A percentile compares a stretch with the other conserved stretches of the same genome.
Conservation (phyloP, 2,888 invertebrate genomes). For the Argynnis bischoffii region DNA sequence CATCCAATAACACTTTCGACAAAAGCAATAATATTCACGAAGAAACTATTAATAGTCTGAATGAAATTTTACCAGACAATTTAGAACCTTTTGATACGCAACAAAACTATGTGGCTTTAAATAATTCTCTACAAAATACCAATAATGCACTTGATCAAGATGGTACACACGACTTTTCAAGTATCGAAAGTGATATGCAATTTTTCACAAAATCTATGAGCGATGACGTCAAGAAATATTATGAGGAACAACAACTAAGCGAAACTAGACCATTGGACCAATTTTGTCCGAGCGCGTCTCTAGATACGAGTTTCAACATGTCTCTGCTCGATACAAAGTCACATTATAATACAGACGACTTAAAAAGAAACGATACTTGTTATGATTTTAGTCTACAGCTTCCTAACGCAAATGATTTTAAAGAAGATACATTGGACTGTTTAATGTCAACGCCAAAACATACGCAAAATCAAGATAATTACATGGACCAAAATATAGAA, state of each 20-base stretch:
- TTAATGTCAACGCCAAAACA: slow-evolving; percentile 69
- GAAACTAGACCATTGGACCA: slow-evolving; percentile 69
- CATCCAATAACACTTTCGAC: slow-evolving; percentile 52
- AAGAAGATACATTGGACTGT: slow-evolving; percentile 69
- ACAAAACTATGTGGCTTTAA: slow-evolving; percentile 71
- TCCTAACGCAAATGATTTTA: slow-evolving; percentile 65
- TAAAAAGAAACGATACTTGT: slow-evolving; percentile 67
- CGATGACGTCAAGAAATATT: slow-evolving; percentile 76
- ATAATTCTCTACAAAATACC: slow-evolving; percentile 60
- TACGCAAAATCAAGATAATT: slow-evolving; percentile 54
- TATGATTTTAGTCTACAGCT: slow-evolving; percentile 71
- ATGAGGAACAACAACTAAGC: slow-evolving; percentile 68
- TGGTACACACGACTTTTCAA: slow-evolving; percentile 68
- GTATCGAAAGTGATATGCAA: slow-evolving; percentile 76
- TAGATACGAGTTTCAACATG: slow-evolving; percentile 71
- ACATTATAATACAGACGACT: slow-evolving; percentile 65
- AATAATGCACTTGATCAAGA: slow-evolving; percentile 60
- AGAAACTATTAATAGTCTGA: slow-evolving; percentile 69
- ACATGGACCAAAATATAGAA: slow-evolving; percentile 53
- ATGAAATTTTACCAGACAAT: slow-evolving; percentile 70
- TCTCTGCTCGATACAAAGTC: slow-evolving; percentile 69
- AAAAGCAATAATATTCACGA: slow-evolving; percentile 62
- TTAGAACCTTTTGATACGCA: slow-evolving; percentile 71
- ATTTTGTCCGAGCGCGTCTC: slow-evolving; percentile 66
- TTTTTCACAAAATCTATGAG: slow-evolving; percentile 77